A percentile compares a stretch with the other conserved stretches of the same genome.
These are phyloP conservation scores for Channa maculata DNA, from an alignment of 2,113 vertebrate genomes.

Conservation along the genomic window DNA sequence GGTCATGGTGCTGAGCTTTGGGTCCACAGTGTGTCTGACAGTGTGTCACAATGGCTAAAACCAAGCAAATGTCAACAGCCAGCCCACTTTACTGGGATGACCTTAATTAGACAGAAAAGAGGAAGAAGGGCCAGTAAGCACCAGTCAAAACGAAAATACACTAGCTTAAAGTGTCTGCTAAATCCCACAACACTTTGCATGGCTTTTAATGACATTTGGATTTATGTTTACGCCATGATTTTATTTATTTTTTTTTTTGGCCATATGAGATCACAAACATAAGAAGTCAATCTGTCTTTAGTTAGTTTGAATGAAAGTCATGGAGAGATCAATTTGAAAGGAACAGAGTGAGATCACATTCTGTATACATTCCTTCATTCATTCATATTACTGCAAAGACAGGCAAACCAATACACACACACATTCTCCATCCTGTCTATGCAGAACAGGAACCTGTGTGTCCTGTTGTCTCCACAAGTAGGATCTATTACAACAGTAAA, in stretches of 20 bases:
- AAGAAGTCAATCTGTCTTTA: background rate
- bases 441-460: no score
- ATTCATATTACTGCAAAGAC: background rate
- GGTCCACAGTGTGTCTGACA: conserved; percentile 71
- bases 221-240: background rate
- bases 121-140: conserved; percentile 37
- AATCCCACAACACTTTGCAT: conserved; percentile 12
- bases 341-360: background rate
- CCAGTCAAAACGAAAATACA: conserved; percentile 31
- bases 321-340: background rate
- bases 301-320: background rate
- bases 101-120: conserved; percentile 61
- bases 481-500: no score
- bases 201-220: conserved; percentile 3
- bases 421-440: no score
- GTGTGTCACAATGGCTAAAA: conserved; percentile 74
- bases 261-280: background rate
- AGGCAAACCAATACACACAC: no score
- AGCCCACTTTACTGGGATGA: conserved; percentile 43
- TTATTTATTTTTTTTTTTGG: background rate
- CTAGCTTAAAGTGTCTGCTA: background rate
- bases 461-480: no score
- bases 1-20: conserved; percentile 60
- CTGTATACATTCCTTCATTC: background rate
- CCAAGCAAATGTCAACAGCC: conserved; percentile 69